A percentile compares a stretch with the other conserved stretches of the same genome.
phyloP scores from a whole-genome alignment of 1,140 invertebrate species.

The Aethina tumida region DNA sequence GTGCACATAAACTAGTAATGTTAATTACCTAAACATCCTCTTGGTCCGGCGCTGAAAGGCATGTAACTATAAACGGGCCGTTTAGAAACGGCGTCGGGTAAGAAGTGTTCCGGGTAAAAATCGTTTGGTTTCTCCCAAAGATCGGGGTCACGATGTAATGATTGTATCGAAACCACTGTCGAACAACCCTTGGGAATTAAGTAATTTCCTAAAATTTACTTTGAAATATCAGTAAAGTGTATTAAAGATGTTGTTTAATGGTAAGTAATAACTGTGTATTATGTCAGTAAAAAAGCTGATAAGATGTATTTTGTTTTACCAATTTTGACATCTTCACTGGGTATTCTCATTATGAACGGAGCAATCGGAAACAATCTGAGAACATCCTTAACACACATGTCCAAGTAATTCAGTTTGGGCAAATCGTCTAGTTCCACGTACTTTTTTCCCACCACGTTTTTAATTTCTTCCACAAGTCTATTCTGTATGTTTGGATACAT shows the following conservation, averaged over 20 bases:
- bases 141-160: not conserved
- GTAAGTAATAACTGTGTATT: too few relatives aligned
- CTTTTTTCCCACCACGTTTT: conserved; percentile 12
- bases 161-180: too few relatives aligned
- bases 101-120: conserved; percentile 62
- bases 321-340: conserved; percentile 24
- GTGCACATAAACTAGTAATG: not conserved
- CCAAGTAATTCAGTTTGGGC: conserved; percentile 7
- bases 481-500: conserved; percentile 22
- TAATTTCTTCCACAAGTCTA: conserved; percentile 15
- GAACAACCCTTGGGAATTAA: too few relatives aligned
- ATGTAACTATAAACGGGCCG: conserved; percentile 45
- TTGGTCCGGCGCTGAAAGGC: conserved; percentile 54
- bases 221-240: too few relatives aligned
- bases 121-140: conserved; percentile 12
- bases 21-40: conserved; percentile 51
- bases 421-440: conserved; percentile 4
- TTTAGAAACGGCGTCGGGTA: conserved; percentile 39
- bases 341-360: conserved; percentile 8
- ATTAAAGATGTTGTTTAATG: too few relatives aligned
- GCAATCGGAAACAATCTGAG: conserved; percentile 12
- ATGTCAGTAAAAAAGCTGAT: too few relatives aligned
- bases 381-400: conserved; percentile 15
- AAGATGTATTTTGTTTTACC: conserved; percentile 7
- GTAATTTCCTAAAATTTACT: too few relatives aligned